Percentiles rank a stretch among this genome's conserved stretches.
Conservation (phyloP, 1,140 invertebrate genomes). For the Rhysida immarginata region DNA sequence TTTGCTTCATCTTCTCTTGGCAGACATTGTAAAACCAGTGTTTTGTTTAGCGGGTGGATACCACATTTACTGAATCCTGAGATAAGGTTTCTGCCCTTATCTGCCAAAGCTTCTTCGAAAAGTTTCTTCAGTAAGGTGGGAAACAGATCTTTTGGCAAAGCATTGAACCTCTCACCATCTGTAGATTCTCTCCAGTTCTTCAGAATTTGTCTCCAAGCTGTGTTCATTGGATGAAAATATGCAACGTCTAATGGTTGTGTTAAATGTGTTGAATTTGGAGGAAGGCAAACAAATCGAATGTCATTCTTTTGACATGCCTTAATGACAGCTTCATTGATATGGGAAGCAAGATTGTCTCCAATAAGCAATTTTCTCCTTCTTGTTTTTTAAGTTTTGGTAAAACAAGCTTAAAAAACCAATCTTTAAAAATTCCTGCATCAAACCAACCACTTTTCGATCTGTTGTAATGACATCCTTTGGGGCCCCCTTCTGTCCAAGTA, state of each 20-base stretch:
- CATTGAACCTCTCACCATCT: neutral
- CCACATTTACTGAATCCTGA: neutral
- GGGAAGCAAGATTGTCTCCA: slow-evolving; percentile 15
- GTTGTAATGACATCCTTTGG: slow-evolving; percentile 15
- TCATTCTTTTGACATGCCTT: slow-evolving; percentile 7
- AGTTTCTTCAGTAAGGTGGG: neutral
- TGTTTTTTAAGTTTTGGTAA: slow-evolving; percentile 8
- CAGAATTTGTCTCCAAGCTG: neutral
- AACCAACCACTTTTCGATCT: slow-evolving; percentile 19
- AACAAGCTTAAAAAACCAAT: slow-evolving; percentile 16
- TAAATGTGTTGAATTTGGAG: slow-evolving; percentile 18
- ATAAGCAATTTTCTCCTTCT: slow-evolving; percentile 12
- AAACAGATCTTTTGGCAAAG: neutral
- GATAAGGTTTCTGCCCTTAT: neutral
- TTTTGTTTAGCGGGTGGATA: neutral
- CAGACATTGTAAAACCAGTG: neutral
- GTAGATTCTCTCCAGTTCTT: neutral
- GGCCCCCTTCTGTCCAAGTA: slow-evolving; percentile 17
- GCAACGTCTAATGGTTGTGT: slow-evolving; percentile 17
- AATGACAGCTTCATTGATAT: slow-evolving; percentile 11
- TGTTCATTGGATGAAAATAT: slow-evolving; percentile 27
- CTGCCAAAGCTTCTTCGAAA: neutral
- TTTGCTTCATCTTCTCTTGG: neutral
- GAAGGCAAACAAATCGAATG: slow-evolving; percentile 14
- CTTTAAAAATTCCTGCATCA: slow-evolving; percentile 15